Conservation (phyloP, 1,140 invertebrate species). For the Tigriopus japonicus region DNA sequence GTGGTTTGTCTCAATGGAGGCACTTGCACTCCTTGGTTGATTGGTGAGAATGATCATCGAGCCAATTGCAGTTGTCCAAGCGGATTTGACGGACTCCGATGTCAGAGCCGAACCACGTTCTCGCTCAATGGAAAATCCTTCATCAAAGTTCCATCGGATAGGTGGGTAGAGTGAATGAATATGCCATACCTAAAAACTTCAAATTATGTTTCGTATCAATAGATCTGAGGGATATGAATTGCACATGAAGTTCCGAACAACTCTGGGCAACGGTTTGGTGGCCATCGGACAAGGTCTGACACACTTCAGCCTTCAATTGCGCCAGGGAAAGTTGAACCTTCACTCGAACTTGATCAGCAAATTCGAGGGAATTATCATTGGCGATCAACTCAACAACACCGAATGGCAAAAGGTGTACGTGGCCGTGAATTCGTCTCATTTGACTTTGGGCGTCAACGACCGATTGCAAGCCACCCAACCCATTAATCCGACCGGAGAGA, state of each 20-base stretch:
- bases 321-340: constrained; percentile 57
- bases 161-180: constrained; percentile 14
- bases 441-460: constrained; percentile 61
- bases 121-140: constrained; percentile 57
- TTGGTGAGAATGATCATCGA: constrained; percentile 49
- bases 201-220: too few relatives aligned
- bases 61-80: constrained; percentile 66
- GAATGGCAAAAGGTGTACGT: constrained; percentile 63
- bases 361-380: constrained; percentile 66
- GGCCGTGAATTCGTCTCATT: constrained; percentile 60
- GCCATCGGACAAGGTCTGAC: constrained; percentile 60
- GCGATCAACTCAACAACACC: constrained; percentile 56
- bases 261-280: constrained; percentile 59
- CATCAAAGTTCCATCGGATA: constrained; percentile 50
- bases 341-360: constrained; percentile 67
- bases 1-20: constrained; percentile 61
- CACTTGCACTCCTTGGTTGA: constrained; percentile 56
- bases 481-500: constrained; percentile 47
- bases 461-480: constrained; percentile 65
- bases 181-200: too few relatives aligned
- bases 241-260: constrained; percentile 72
- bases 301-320: constrained; percentile 59
- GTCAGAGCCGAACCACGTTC: constrained; percentile 64
- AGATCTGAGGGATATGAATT: constrained; percentile 68
- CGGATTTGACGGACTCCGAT: constrained; percentile 55